Base-by-base conservation (phyloP, 2,888 invertebrate genomes). In the Microctonus brassicae region DNA sequence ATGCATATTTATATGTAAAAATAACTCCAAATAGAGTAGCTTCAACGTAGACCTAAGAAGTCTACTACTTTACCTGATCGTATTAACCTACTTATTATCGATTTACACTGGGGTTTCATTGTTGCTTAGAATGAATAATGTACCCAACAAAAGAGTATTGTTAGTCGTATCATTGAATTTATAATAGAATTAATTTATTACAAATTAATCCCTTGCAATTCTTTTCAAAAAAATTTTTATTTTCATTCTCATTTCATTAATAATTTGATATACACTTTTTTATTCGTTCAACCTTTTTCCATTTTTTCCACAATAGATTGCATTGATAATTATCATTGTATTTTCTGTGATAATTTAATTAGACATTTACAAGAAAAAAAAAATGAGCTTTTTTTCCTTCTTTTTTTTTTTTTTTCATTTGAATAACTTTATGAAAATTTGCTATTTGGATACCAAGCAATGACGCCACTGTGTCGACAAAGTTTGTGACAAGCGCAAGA, bases 61-160 rank as follows among this genome's bases (percentile, higher is more conserved):
- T 80, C 79, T 69, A 72, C 70, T 73, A 75, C 75, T 79, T 80
- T 78, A 71, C 76, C 73, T 77, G 79, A 81, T 81, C 78, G 78
- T 81, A 80, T 82, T 82, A 82, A 82, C 82, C 81, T 77, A 81
- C 74, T 81, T 82, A 79, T 78, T 80, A 82, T 82, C 81, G 80
- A 79, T 81, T 76, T 75, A 67, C 72, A 61, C 69, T 70, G 75
- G 74, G 74, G 76, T 81, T 78, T 79, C 73, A 60, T 77, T 77
- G 65, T 36, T 53, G 55, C 52, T 39, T 57, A 20, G 24, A 26
- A 60, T 68, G 33, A 60, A 68, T 26, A 60, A 47, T 60, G 4
- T 24, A 26, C 24, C 20, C 9, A 33, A 13, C 22, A 17, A 22
- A 55, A 52, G 20, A 29, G 17, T 17, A 63, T 29, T 47, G 33